Evolutionary conservation across 2,888 invertebrate species (phyloP).

Genomic region (Byasa hedistus): DNA sequence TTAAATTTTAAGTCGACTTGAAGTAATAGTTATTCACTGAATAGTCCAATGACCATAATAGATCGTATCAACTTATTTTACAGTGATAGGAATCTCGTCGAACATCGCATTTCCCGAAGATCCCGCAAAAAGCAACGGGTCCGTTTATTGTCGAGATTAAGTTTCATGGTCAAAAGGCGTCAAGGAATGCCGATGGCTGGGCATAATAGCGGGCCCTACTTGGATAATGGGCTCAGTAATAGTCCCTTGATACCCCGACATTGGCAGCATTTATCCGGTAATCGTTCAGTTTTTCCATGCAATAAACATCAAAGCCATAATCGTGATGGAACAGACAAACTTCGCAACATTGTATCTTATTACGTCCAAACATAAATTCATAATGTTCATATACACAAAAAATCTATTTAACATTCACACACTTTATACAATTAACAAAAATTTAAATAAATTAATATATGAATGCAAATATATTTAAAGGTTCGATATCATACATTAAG

Average conservation of each 20-base stretch:
- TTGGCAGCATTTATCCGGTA: not conserved
- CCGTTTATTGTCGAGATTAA: conserved; percentile 25
- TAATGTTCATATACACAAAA: no score
- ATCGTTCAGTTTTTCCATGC: conserved; percentile 4
- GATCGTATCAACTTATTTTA: conserved; percentile 1
- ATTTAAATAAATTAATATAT: no score
- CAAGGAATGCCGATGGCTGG: conserved; percentile 18
- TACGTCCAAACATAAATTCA: no score
- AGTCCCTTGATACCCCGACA: conserved; percentile 6
- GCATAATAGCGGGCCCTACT: conserved; percentile 19
- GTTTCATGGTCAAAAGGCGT: conserved; percentile 26
- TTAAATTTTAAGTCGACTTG: no score
- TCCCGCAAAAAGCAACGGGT: conserved; percentile 17
- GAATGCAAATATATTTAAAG: no score
- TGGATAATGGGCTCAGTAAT: conserved; percentile 24
- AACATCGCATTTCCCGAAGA: conserved; percentile 3
- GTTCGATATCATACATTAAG: no score
- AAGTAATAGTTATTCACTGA: no score
- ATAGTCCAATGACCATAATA: no score
- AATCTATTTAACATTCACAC: no score
- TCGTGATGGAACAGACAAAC: not conserved
- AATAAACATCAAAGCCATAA: not conserved
- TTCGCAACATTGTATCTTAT: no score
- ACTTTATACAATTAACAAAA: no score
- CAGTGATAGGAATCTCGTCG: conserved; percentile 6